phyloP scores from a whole-genome alignment of 2,113 vertebrate genomes.

The Malurus alboscapulatus region DNA sequence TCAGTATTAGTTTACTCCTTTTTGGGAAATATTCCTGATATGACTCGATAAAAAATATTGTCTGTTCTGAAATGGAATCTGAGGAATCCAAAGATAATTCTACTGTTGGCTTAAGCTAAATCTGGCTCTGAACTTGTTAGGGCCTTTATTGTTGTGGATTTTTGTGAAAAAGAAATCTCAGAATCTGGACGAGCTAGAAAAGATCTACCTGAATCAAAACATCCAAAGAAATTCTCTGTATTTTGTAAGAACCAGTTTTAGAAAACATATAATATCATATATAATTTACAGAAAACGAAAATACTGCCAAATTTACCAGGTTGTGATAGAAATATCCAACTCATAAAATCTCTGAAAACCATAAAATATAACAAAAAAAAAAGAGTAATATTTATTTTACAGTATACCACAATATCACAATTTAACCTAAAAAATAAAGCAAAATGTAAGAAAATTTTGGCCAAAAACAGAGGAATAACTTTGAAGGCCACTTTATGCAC shows the following conservation, averaged over 20 bases:
- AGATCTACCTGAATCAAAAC: neutral
- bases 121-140: neutral
- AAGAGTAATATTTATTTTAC: neutral
- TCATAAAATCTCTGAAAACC: neutral
- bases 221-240: neutral
- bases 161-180: neutral
- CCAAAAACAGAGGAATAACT: neutral
- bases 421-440: neutral
- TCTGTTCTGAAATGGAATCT: neutral
- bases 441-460: neutral
- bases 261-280: neutral
- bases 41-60: neutral
- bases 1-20: neutral
- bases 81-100: neutral
- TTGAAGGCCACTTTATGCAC: neutral
- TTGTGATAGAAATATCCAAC: neutral
- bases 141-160: rapidly evolving
- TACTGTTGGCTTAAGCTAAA: neutral
- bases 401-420: neutral
- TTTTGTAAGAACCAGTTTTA: neutral
- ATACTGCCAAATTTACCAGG: neutral
- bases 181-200: neutral
- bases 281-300: neutral
- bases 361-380: neutral
- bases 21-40: neutral